These are phyloP conservation scores for Alligator mississippiensis DNA, from an alignment of 2,113 vertebrate genomes.

Conservation along the genomic window DNA sequence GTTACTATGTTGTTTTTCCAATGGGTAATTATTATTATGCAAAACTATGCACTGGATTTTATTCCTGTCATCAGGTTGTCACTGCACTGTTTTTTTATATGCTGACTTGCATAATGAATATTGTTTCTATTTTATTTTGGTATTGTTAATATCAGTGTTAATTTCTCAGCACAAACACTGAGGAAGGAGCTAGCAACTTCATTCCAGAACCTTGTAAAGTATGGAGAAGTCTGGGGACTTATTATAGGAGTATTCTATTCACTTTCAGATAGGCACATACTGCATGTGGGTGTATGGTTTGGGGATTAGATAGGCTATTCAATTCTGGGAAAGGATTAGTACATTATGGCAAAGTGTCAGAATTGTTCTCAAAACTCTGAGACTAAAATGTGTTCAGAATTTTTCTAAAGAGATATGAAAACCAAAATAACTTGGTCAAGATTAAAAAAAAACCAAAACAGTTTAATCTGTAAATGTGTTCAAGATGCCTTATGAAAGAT, in stretches of 20 bases:
- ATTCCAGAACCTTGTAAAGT: not conserved
- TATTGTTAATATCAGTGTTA: not conserved
- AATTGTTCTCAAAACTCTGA: too few relatives aligned
- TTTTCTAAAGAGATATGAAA: too few relatives aligned
- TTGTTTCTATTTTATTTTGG: not conserved
- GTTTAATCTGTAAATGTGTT: too few relatives aligned
- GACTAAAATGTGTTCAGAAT: too few relatives aligned
- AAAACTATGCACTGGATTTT: not conserved
- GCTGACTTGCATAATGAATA: not conserved
- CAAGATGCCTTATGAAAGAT: too few relatives aligned
- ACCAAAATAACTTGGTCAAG: too few relatives aligned
- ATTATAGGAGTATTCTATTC: rapidly evolving
- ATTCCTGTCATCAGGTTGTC: not conserved
- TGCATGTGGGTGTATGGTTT: not conserved
- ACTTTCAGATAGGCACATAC: not conserved
- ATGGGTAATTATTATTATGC: not conserved
- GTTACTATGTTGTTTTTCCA: not conserved
- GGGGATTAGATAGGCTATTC: rapidly evolving
- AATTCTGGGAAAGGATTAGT: not conserved
- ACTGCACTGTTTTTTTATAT: not conserved
- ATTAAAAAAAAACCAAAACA: too few relatives aligned
- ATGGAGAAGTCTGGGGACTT: not conserved
- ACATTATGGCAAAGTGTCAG: too few relatives aligned
- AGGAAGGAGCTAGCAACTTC: not conserved
- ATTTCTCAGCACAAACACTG: not conserved